Evolutionary conservation across 2,888 invertebrate species (phyloP), one percentile per base, ranked within the genome.

Genomic region (Phalangium opilio): DNA sequence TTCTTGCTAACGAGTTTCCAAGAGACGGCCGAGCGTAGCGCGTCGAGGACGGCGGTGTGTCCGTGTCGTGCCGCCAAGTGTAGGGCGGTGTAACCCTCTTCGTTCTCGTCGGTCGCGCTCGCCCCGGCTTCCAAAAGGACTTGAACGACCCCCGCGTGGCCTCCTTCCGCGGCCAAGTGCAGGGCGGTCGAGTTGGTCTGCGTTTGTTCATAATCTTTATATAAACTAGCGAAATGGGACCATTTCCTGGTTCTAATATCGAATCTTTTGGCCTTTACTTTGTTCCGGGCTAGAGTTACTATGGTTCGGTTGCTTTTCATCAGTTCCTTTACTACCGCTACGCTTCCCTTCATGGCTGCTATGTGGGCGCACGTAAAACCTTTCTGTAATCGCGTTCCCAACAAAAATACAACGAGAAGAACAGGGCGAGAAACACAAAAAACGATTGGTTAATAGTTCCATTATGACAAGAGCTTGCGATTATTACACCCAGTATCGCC

Each of bases 291-390:
- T 14, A n/a, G n/a, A 59, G 93, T 95, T 21, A 98, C 95, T 46
- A 95, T 91, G 58, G 80, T 80, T 60, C 87, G 78, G 70, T 98
- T 96, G 66, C 96, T 98, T 67, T 91, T 90, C 96, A 98, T 96
- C 46, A 98, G 74, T 65, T 98, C 98, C 66, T 93, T 90, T 57
- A 98, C 87, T 56, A 98, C 96, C 61, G 90, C 84, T 3, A 93
- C 89, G 57, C 91, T 91, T 46, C 96, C 93, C 69, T 93, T 91
- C 71, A 90, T 87, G 14, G 98, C 98, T 1, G 98, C 98, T 59
- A 98, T 96, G 64, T 98, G 98, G 8, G 98, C 98, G 64, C 96
- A 96, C 0, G 96, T 98, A 66, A 95, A 96, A 1, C 98, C 98
- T 63, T 95, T 93, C 53, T 53, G 34, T 11, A 40, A 12, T 3